A percentile compares a stretch with the other conserved stretches of the same genome.
Conservation (phyloP, 2,888 invertebrate genomes). For the Drosophila peninsularis region DNA sequence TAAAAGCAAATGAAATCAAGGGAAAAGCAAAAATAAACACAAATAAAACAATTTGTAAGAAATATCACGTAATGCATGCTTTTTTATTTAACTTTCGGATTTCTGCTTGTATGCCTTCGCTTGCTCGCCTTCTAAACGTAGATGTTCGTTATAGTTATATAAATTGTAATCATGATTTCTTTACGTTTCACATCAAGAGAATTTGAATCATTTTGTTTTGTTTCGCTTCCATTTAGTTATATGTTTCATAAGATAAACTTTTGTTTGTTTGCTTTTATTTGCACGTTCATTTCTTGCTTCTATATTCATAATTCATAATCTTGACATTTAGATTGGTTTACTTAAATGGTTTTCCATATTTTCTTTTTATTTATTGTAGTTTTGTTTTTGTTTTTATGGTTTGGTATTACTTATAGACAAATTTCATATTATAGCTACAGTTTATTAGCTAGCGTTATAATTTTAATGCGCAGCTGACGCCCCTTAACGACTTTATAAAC, state of each 20-base stretch:
- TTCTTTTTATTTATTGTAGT: conserved; percentile 25
- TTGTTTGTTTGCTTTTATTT: conserved; percentile 21
- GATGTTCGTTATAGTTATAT: conserved; percentile 36
- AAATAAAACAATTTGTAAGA: conserved; percentile 73
- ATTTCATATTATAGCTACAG: conserved; percentile 78
- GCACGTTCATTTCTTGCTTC: conserved; percentile 32
- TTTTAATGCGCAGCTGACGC: conserved; percentile 64
- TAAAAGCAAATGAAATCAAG: not conserved
- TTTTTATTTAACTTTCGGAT: conserved; percentile 55
- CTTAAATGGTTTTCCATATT: conserved; percentile 12
- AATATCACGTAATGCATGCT: conserved; percentile 78
- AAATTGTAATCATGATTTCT: conserved; percentile 28
- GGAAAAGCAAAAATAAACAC: conserved; percentile 4
- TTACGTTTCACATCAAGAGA: conserved; percentile 43
- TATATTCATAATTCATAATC: conserved; percentile 22
- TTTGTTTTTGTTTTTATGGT: conserved; percentile 50
- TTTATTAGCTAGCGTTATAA: conserved; percentile 78
- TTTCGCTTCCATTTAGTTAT: conserved; percentile 53
- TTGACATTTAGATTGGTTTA: conserved; percentile 41
- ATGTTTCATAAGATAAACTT: conserved; percentile 31
- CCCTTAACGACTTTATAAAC: conserved; percentile 55
- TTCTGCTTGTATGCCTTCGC: conserved; percentile 36
- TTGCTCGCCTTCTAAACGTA: conserved; percentile 40
- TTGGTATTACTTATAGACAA: conserved; percentile 80
- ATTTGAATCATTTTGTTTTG: conserved; percentile 6